Evolutionary conservation across 2,888 invertebrate species (phyloP), one percentile per base, ranked within the genome.

Genomic region (Eristalinus aeneus): DNA sequence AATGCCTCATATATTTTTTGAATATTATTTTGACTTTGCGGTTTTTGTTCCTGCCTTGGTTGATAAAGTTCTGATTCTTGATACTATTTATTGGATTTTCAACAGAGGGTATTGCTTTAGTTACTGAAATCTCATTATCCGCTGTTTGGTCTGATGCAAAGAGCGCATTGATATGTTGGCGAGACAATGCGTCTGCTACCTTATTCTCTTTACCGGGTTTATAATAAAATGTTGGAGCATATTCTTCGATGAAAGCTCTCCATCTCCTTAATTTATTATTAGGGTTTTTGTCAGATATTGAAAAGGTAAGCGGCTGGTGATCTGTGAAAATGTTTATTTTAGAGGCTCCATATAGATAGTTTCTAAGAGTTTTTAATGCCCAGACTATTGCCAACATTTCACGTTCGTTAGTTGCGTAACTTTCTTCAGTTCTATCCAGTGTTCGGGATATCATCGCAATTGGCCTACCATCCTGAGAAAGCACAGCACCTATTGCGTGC

Each of bases 221-320:
- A 58, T 64, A 58, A 12, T 72, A 5, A 32, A 72, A 39, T 1
- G 36, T 54, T n/a, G 53, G 39, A 22, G 61, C 20, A 58, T 34
- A 63, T 76, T 81, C 32, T 20, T 83, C 71, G 20, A 72, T 72
- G 11, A 72, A 72, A 23, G 61, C 61, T 16, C 32, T 61, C 61
- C 72, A 72, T 65, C 12, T 68, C 74, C 68, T 83, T 56, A 65
- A 34, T 74, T 60, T 58, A 9, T 36, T 46, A 73, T 67, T 39
- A 54, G 23, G 12, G 61, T 76, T 64, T 85, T 72, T 32, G 58
- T 34, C 60, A 0, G 78, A 65, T 3, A 67, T 39, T 31, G 88
- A 73, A 67, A 88, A 88, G 11, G 86, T 88, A 1, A 88, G 63
- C 1, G 86, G 78, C 36, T 88, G 87, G 56, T 88, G 86, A 34